phyloP scores from a whole-genome alignment of 2,797 vertebrate genomes.

The Sphenopsis melanotis region DNA sequence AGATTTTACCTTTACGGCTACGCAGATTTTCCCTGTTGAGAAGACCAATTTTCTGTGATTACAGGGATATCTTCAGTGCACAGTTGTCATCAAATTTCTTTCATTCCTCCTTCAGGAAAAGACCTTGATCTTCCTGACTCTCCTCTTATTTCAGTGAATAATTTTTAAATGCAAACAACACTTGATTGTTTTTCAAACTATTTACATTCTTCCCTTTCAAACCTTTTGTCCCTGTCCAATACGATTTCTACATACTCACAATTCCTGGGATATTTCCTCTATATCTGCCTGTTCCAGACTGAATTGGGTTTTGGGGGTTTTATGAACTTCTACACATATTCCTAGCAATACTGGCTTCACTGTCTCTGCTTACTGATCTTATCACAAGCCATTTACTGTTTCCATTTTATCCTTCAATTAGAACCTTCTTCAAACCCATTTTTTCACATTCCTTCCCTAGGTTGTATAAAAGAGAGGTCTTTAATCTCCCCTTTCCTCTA shows the following conservation, averaged over 20 bases:
- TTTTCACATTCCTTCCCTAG: slow-evolving; percentile 22
- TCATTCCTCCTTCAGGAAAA: not conserved
- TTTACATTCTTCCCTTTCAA: slow-evolving; percentile 11
- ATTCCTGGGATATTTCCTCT: slow-evolving; percentile 23
- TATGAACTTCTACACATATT: not conserved
- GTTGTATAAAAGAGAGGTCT: slow-evolving; percentile 39
- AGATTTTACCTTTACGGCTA: not conserved
- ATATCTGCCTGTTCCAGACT: not conserved
- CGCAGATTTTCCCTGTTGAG: not conserved
- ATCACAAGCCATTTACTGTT: not conserved
- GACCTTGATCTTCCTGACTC: not conserved
- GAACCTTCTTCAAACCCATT: slow-evolving; percentile 36
- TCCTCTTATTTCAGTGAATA: not conserved
- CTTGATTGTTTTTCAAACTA: not conserved
- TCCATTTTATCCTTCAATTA: slow-evolving; percentile 54
- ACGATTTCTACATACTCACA: not conserved
- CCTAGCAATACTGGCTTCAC: not conserved
- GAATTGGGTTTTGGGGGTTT: not conserved
- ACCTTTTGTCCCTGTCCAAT: not conserved
- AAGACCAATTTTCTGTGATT: not conserved
- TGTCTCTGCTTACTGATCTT: slow-evolving; percentile 23
- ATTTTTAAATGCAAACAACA: not conserved
- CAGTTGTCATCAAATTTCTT: not conserved
- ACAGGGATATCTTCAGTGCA: not conserved
- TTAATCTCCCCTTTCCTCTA: slow-evolving; percentile 57